phyloP scores from a whole-genome alignment of 2,797 vertebrate species.

The Tragelaphus eurycerus region DNA sequence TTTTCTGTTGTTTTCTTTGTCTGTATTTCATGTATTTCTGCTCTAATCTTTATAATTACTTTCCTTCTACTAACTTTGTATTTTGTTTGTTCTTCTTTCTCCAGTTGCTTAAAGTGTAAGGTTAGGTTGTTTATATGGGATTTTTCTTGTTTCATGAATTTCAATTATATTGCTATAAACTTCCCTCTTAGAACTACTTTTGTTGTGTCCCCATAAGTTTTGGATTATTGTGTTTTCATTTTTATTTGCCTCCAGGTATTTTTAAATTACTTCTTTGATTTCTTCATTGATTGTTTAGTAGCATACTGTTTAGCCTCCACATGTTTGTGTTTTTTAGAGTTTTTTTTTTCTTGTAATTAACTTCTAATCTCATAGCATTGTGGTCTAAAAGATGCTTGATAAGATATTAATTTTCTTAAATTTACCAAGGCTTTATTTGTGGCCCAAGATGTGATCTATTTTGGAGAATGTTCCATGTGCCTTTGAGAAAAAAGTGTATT shows the following conservation, averaged over 20 bases:
- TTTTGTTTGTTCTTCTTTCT: neutral
- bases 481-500: neutral
- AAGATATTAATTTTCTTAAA: neutral
- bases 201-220: neutral
- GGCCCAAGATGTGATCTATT: neutral
- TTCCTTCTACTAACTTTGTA: neutral
- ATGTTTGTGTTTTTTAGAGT: neutral
- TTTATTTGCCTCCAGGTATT: neutral
- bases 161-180: neutral
- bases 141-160: neutral
- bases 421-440: neutral
- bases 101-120: neutral
- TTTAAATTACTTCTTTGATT: neutral
- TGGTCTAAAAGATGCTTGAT: neutral
- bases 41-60: neutral
- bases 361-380: neutral
- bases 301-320: neutral
- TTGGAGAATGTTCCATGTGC: neutral
- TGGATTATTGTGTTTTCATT: neutral
- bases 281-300: neutral
- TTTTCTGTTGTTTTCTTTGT: neutral
- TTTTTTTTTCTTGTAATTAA: neutral
- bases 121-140: neutral
- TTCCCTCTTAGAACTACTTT: neutral
- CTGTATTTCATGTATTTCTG: neutral